Percentiles rank a stretch among this genome's conserved stretches.
Conservation (phyloP, 2,113 vertebrate species). For the Pavo muticus region DNA sequence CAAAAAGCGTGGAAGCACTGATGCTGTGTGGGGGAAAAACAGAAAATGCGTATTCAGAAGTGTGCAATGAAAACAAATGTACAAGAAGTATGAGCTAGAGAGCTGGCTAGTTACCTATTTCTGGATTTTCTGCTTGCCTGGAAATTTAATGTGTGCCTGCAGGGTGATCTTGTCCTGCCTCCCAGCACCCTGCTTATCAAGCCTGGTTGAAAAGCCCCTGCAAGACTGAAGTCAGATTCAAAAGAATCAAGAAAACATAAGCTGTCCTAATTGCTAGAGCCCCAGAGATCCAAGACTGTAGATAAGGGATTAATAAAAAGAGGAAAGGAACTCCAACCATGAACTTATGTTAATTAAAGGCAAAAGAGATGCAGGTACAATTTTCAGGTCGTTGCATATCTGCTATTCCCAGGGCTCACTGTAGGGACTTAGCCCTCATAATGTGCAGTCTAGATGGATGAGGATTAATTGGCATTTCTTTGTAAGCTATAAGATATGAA, state of each 20-base stretch:
- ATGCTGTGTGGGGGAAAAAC: background rate
- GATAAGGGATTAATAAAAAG: background rate
- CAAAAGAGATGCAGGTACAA: background rate
- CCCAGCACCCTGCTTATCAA: background rate
- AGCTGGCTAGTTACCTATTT: background rate
- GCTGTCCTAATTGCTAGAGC: background rate
- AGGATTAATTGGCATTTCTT: constrained; percentile 39
- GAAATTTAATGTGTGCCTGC: background rate
- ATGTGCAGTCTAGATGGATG: background rate
- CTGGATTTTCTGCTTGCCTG: background rate
- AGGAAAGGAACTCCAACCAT: background rate
- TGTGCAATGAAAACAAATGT: background rate
- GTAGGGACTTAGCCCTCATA: constrained; percentile 10
- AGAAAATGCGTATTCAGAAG: background rate
- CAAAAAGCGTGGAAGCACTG: background rate
- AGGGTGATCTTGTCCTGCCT: background rate
- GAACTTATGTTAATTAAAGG: constrained; percentile 28
- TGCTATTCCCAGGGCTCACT: background rate
- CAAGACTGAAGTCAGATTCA: background rate
- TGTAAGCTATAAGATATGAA: background rate
- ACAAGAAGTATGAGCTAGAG: background rate
- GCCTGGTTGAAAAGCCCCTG: background rate
- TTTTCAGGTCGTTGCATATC: constrained; percentile 50
- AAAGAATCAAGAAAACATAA: background rate
- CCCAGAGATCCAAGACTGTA: background rate